Percentiles rank a stretch among this genome's conserved stretches.
Evolutionary conservation across 2,888 invertebrate species (phyloP).

Genomic region (Dusona sp.): DNA sequence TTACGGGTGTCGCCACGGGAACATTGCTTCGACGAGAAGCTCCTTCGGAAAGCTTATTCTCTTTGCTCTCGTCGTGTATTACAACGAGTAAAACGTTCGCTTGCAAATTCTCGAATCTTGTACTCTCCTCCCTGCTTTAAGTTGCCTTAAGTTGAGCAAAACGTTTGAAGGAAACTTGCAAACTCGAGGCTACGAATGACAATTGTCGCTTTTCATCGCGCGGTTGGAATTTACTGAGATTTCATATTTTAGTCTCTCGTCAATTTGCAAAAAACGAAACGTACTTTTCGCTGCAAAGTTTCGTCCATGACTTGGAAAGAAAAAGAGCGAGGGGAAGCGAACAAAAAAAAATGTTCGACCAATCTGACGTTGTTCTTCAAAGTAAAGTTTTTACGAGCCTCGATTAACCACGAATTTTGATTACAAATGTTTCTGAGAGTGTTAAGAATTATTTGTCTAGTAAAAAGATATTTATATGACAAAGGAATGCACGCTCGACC

Average conservation of each 20-base stretch:
- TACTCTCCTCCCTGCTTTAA: not conserved
- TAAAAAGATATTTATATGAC: not conserved
- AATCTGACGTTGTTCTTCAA: not conserved
- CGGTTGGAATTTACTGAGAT: not conserved
- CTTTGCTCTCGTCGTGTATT: constrained; percentile 31
- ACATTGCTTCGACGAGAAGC: not conserved
- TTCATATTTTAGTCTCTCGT: constrained; percentile 34
- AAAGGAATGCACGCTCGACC: not conserved
- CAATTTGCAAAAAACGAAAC: not conserved
- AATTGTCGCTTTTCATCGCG: constrained; percentile 37
- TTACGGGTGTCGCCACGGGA: not conserved
- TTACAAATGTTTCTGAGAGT: not conserved
- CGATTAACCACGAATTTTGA: not conserved
- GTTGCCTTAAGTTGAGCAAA: not conserved
- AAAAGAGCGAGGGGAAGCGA: not conserved
- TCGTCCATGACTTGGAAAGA: not conserved
- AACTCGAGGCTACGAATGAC: constrained; percentile 43
- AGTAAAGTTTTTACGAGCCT: not conserved
- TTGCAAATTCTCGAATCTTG: constrained; percentile 43
- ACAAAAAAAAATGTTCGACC: not conserved
- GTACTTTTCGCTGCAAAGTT: not conserved
- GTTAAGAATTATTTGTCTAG: not conserved
- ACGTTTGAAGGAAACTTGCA: constrained; percentile 28
- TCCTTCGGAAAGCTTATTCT: not conserved
- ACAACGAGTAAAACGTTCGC: constrained; percentile 40